phyloP scores from a whole-genome alignment of 2,888 invertebrate genomes.

The Flabesymbios commensalis region DNA sequence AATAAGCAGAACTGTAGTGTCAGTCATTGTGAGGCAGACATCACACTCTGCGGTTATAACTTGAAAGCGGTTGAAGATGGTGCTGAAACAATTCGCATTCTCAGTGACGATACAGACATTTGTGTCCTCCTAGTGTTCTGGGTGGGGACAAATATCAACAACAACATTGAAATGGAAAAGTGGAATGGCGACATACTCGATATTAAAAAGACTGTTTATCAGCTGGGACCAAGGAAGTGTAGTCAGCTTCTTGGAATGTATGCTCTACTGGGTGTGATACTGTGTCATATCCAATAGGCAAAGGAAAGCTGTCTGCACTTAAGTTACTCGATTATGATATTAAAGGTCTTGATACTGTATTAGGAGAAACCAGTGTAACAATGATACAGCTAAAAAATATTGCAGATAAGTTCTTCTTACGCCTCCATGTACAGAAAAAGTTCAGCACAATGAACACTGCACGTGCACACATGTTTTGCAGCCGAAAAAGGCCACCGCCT shows the following conservation, averaged over 20 bases:
- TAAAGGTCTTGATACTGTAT: too few species aligned
- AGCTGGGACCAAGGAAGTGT: too few species aligned
- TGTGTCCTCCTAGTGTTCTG: not conserved
- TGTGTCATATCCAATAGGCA: too few species aligned
- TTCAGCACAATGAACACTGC: not conserved
- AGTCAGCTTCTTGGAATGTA: too few species aligned
- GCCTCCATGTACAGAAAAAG: not conserved
- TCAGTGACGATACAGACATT: slow-evolving; percentile 2
- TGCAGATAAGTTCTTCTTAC: not conserved
- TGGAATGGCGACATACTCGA: too few species aligned
- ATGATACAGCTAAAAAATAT: not conserved
- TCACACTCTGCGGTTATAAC: not conserved
- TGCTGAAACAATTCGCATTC: not conserved
- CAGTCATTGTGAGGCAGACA: not conserved
- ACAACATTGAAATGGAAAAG: too few species aligned
- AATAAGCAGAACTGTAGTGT: not conserved
- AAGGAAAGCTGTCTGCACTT: too few species aligned
- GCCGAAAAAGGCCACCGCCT: not conserved
- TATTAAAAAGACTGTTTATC: too few species aligned
- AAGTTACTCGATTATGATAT: too few species aligned
- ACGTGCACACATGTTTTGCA: not conserved
- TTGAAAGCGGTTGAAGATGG: not conserved
- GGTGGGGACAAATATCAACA: too few species aligned
- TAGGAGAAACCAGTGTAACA: not conserved
- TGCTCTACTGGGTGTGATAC: too few species aligned